Base-by-base conservation (phyloP, 2,797 vertebrate genomes). In the Crax fasciolata region DNA sequence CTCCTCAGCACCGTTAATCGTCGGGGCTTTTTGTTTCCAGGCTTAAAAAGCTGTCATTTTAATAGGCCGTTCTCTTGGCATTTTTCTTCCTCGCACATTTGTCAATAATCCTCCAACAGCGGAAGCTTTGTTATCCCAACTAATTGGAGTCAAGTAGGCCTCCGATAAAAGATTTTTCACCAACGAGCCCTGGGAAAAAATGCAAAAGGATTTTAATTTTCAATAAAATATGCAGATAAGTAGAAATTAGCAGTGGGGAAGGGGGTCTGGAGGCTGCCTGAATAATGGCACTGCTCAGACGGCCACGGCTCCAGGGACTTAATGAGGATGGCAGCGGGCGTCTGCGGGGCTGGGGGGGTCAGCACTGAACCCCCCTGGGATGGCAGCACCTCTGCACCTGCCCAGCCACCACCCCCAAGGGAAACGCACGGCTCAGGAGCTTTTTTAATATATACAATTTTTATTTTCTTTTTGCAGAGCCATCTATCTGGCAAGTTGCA, bases 111-210 rank as follows among this genome's bases (percentile, higher is more conserved):
- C 95, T 51, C 89, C 48, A 61, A 81, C 84, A 94, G 94, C 88
- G 14, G 85, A 84, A 84, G 91, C 91, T 91, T 95, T 93, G 96
- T 96, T 93, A 95, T 82, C 93, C 85, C 90, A 74, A 82, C 93
- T 94, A 94, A 96, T 91, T 91, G 96, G 96, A 96, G 96, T 96
- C 96, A 96, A 94, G 95, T 93, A 54, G 93, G 87, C 92, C 93
- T 63, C 68, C 54, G 27, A 87, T 88, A 90, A 96, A 92, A 80
- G 85, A 82, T 87, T 52, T 20, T 62, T 77, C 72, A 14, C 24
- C 0, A 30, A 10, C 2, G 4, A 88, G 87, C 76, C 92, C 94
- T 94, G 80, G 89, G 91, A 80, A 86, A 35, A 91, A 88, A 80
- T 1, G 70, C 71, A n/a, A 61, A 25, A 66, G 93, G 89, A 79